Percentiles rank a stretch among this genome's conserved stretches.
phyloP scores from a whole-genome alignment of 2,113 vertebrate species.

The Leucosticte australis region DNA sequence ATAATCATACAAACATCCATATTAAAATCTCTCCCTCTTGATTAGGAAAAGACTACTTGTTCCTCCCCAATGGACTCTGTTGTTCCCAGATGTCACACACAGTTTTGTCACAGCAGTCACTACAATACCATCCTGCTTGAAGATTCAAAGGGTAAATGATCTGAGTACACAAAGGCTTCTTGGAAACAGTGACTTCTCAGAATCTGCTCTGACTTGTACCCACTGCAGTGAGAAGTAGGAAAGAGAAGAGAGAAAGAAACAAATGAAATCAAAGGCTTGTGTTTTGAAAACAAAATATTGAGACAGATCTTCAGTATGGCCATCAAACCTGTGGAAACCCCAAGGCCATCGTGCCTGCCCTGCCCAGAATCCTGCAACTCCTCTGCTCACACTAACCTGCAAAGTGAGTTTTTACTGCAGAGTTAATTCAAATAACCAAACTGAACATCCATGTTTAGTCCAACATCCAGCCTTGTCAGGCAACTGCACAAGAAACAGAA shows the following conservation, averaged over 20 bases:
- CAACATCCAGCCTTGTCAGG: neutral
- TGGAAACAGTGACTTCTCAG: neutral
- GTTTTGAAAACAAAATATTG: neutral
- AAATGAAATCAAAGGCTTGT: neutral
- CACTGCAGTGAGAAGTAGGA: neutral
- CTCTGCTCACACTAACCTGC: neutral
- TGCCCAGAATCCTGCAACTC: neutral
- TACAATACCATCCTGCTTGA: neutral
- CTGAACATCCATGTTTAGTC: neutral
- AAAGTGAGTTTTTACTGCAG: neutral
- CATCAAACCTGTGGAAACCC: neutral
- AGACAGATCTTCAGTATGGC: neutral
- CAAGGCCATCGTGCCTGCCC: neutral
- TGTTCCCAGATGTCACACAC: neutral
- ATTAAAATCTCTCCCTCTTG: conserved; percentile 10
- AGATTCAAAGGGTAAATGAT: neutral
- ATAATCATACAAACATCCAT: conserved; percentile 17
- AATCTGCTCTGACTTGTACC: neutral
- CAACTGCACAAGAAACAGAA: neutral
- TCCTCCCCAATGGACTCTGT: neutral
- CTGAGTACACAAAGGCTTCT: neutral
- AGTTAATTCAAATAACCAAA: neutral
- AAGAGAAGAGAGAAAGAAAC: neutral
- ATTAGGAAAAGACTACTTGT: neutral
- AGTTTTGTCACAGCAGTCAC: neutral